Conservation (phyloP, 37 sponge, comb jelly and placozoan species). For the Aphrocallistes beatrix region DNA sequence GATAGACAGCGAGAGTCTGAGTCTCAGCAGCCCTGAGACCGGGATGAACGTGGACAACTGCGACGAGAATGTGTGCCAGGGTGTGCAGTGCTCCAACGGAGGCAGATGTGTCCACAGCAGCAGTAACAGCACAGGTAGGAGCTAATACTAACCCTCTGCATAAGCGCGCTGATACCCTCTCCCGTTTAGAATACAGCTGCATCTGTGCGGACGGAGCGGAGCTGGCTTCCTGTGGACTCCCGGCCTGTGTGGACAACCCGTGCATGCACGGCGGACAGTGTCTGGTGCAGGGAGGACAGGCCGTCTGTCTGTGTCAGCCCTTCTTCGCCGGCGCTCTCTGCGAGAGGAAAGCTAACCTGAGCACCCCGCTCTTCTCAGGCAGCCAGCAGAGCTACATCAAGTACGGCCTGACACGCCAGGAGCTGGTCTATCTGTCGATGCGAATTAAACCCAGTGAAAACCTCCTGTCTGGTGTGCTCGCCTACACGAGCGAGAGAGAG, state of each 20-base stretch:
- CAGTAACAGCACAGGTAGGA: background rate
- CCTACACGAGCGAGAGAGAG: background rate
- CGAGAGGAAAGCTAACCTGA: background rate
- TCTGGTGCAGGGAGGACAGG: background rate
- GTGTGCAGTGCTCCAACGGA: background rate
- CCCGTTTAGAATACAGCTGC: background rate
- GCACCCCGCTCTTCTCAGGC: background rate
- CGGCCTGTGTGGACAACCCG: background rate
- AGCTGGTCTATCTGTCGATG: background rate
- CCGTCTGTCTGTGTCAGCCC: background rate
- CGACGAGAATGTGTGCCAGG: background rate
- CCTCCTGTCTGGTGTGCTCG: background rate
- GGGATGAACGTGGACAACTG: background rate
- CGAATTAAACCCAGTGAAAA: background rate
- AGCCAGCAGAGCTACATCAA: background rate
- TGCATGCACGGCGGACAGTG: constrained; percentile 14
- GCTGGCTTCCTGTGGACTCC: background rate
- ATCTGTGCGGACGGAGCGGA: constrained; percentile 4
- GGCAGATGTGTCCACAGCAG: background rate
- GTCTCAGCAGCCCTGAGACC: background rate
- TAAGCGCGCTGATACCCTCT: background rate
- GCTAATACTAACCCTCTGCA: background rate
- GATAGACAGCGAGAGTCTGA: background rate
- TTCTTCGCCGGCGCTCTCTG: constrained; percentile 9
- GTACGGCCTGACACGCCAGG: background rate